Conservation (phyloP, 2,113 vertebrate species). For the Crotophaga sulcirostris region DNA sequence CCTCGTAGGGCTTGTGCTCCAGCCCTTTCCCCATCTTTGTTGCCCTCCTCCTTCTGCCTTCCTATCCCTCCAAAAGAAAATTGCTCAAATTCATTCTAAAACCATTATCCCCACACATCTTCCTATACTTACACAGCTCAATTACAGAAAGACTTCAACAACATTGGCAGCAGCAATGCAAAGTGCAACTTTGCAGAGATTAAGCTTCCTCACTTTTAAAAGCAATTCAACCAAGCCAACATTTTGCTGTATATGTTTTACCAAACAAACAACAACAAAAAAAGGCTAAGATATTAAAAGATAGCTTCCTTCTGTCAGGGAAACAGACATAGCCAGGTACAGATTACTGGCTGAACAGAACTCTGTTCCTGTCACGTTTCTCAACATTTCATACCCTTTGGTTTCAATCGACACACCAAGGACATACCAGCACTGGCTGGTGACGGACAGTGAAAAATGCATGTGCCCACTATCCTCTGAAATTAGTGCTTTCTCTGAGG, state of each 20-base stretch:
- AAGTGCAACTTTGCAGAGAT: background rate
- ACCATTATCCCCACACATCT: background rate
- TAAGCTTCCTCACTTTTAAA: background rate
- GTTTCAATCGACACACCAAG: background rate
- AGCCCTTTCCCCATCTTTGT: too few species aligned
- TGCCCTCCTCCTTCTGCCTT: too few species aligned
- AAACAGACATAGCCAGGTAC: background rate
- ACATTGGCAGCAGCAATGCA: rapidly evolving
- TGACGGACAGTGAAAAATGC: background rate
- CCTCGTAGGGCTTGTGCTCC: too few species aligned
- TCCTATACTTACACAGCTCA: background rate
- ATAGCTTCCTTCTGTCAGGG: background rate
- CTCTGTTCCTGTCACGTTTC: background rate
- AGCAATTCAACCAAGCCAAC: background rate
- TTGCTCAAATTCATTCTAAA: background rate
- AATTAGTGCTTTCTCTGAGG: background rate
- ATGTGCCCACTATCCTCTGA: background rate
- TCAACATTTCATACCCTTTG: background rate
- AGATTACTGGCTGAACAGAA: background rate
- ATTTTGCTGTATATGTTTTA: background rate
- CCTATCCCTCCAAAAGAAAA: background rate
- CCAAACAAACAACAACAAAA: background rate
- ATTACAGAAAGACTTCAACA: background rate
- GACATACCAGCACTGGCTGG: background rate
- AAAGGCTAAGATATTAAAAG: background rate